Evolutionary conservation across 2,113 vertebrate species (phyloP).

Genomic region (Maccullochella peelii): DNA sequence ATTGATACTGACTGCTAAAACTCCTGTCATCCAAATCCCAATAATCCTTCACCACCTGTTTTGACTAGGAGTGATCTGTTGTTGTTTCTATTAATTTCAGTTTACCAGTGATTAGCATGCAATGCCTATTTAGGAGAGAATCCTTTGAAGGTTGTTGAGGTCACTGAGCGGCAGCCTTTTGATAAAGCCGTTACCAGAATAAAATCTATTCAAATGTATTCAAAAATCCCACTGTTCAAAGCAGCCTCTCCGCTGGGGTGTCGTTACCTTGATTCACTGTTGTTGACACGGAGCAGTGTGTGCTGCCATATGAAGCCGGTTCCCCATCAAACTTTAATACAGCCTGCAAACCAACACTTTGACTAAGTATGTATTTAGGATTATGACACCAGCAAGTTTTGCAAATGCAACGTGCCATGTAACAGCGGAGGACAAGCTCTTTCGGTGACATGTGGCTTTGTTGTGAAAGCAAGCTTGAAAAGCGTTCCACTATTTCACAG

Average conservation of each 20-base stretch:
- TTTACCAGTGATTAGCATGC: constrained; percentile 39
- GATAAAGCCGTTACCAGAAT: constrained; percentile 24
- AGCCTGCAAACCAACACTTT: constrained; percentile 17
- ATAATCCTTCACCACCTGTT: constrained; percentile 18
- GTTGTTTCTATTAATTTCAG: constrained; percentile 30
- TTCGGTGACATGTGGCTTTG: constrained; percentile 5
- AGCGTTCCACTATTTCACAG: background rate
- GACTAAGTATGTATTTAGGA: constrained; percentile 23
- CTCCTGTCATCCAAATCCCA: constrained; percentile 11
- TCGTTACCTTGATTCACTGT: constrained; percentile 16
- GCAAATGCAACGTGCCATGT: constrained; percentile 7
- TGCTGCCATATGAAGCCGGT: constrained; percentile 14
- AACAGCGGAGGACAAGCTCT: background rate
- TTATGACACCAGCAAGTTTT: constrained; percentile 8
- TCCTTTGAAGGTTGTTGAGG: constrained; percentile 46
- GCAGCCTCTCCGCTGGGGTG: background rate
- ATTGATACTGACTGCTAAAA: constrained; percentile 3
- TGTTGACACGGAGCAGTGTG: constrained; percentile 26
- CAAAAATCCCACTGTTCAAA: constrained; percentile 41
- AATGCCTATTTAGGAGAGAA: background rate
- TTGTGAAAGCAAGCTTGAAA: constrained; percentile 9
- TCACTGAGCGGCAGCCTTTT: constrained; percentile 16
- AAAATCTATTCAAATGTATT: constrained; percentile 67
- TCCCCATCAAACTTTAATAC: constrained; percentile 12
- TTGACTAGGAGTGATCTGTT: constrained; percentile 1